Conservation (phyloP, 2,888 invertebrate genomes). For the Latrodectus hesperus region DNA sequence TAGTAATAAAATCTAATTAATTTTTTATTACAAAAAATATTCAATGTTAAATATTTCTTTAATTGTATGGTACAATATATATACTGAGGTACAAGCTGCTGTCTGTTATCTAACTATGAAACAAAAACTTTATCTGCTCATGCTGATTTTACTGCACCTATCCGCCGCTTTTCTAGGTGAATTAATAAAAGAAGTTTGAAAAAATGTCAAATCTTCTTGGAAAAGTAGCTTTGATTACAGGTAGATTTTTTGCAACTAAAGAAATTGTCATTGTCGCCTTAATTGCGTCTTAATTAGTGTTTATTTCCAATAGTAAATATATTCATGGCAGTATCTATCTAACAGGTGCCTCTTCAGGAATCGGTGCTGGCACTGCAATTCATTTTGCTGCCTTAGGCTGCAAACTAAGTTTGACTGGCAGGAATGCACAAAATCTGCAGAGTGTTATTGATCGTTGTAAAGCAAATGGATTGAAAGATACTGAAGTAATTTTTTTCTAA, state of each 20-base stretch:
- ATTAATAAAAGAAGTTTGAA: not conserved
- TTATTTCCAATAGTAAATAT: not conserved
- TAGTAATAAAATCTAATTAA: no score
- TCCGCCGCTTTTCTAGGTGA: not conserved
- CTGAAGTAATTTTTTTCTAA: slow-evolving; percentile 25
- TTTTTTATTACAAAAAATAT: not conserved
- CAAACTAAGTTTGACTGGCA: slow-evolving; percentile 82
- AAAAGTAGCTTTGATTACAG: slow-evolving; percentile 61
- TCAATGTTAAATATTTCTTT: not conserved
- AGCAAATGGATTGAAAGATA: slow-evolving; percentile 46
- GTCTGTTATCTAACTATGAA: not conserved
- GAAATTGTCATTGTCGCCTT: not conserved
- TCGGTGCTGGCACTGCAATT: slow-evolving; percentile 87
- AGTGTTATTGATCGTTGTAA: slow-evolving; percentile 80
- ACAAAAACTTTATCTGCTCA: not conserved
- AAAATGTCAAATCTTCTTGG: slow-evolving; percentile 31
- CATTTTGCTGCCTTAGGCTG: slow-evolving; percentile 86
- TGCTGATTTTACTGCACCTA: not conserved
- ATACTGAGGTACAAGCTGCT: not conserved
- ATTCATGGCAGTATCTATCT: not conserved
- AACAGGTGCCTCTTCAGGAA: slow-evolving; percentile 87
- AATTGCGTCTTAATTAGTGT: not conserved
- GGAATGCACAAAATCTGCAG: slow-evolving; percentile 82
- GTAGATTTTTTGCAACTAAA: slow-evolving; percentile 6
- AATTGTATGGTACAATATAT: not conserved